Evolutionary conservation across 2,797 vertebrate species (phyloP), one percentile per base, ranked within the genome.

Genomic region (Carcharodon carcharias): DNA sequence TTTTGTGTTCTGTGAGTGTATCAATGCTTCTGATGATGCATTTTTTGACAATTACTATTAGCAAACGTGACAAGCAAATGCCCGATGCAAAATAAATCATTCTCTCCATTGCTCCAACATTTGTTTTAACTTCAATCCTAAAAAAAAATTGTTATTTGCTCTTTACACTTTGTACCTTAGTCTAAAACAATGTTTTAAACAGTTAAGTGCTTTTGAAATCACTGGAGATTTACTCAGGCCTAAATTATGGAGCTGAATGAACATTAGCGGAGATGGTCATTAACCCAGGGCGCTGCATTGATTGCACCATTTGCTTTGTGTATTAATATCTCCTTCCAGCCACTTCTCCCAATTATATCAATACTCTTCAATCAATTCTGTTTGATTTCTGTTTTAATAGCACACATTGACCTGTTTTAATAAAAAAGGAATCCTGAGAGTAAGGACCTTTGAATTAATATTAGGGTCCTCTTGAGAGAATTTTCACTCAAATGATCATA

Each of bases 301-400:
- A 93, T 93, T 93, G 91, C 0, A 9, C 61, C 91, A 93, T 65
- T 93, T 93, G 91, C 88, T 91, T 91, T 93, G 91, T 93, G 91
- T 93, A 93, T 67, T 93, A 93, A 93, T 67, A 65, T 93, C n/a
- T 67, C 91, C 63, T 67, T 61, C 18, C 21, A 63, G n/a, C 18
- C 63, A 93, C 16, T 12, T 45, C 40, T n/a, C n/a, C 61, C n/a
- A 93, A 67, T 93, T 93, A 93, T 67, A 93, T 93, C n/a, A 45
- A 67, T 21, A 85, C 21, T 50, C 82, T 93, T 93, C 6, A 40
- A 40, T 45, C 61, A 65, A 93, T 93, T 40, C 61, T 40, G n/a
- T 67, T 45, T 67, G 61, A 67, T 93, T 45, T 93, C 65, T n/a
- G 40, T 67, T 93, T 93, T 93, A 67, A 65, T 65, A 56, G 61